Evolutionary conservation across 2,797 vertebrate genomes (phyloP), one percentile per base, ranked within the genome.

Genomic region (Hoplostethus mediterraneus): DNA sequence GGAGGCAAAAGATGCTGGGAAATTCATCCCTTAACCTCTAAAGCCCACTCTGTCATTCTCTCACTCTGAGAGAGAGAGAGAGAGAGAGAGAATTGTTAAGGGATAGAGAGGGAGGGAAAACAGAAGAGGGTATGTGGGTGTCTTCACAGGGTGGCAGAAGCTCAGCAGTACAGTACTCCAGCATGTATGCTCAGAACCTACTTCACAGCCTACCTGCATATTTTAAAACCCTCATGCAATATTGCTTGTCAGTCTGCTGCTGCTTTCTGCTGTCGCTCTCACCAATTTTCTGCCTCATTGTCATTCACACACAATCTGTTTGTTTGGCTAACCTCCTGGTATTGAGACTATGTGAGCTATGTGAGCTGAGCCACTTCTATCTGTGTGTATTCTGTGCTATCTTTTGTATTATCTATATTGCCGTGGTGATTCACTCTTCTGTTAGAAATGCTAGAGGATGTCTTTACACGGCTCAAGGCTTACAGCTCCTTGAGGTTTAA

Each of bases 271-370:
- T 73, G 71, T 75, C 16, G 75, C 89, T 81, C 76, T 71, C 84
- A 84, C 81, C 90, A 89, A 90, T 92, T 91, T 91, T 87, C 87
- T 86, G 83, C 89, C 89, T 91, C 90, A 91, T 91, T 93, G 88
- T 88, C 92, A 92, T 93, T 90, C 90, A 87, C 86, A 84, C 84
- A 83, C 82, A 84, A 81, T 90, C 85, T 88, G 87, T 90, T 92
- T 93, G 91, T 91, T 89, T 92, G 87, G 84, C 89, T 88, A 91
- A 89, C 85, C 87, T 83, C 65, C 77, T 75, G 58, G 11, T 72
- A 81, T 85, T 86, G 83, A 75, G 70, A 75, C 75, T 56, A 71
- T 77, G 73, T 83, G 73, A 49, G 69, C 75, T 56, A 71, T 77
- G 73, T 83, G 73, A 49, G 69, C 83, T 17, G 62, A 90, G 81